Percentiles rank a stretch among this genome's conserved stretches.
phyloP scores from a whole-genome alignment of 2,888 invertebrate species.

The Protophormia terraenovae region DNA sequence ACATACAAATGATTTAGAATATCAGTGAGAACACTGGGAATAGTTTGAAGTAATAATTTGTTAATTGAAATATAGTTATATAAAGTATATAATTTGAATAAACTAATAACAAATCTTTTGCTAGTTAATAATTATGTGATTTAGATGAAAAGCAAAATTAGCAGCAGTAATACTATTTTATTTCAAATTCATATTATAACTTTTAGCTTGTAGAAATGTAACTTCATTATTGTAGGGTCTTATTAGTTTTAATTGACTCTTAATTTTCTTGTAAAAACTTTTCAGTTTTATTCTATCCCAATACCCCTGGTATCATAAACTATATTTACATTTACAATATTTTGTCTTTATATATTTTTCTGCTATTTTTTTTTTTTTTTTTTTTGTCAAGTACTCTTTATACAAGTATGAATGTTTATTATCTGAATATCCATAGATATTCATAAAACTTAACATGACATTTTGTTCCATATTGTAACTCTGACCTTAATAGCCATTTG shows the following conservation, averaged over 20 bases:
- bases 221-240: neutral
- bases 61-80: too few relatives aligned
- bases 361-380: neutral
- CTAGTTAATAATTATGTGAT: too few relatives aligned
- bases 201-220: neutral
- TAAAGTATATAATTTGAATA: too few relatives aligned
- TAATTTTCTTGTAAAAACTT: neutral
- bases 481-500: constrained; percentile 60
- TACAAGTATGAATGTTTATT: neutral
- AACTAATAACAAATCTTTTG: too few relatives aligned
- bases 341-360: neutral
- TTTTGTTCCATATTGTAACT: constrained; percentile 49
- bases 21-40: too few relatives aligned
- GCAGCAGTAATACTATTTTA: too few relatives aligned
- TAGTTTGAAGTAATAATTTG: too few relatives aligned
- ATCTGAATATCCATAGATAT: constrained; percentile 4
- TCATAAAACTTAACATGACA: constrained; percentile 32
- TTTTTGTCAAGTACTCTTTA: neutral
- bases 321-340: neutral
- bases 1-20: too few relatives aligned
- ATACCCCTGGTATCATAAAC: neutral
- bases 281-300: neutral
- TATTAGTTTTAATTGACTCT: neutral
- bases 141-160: too few relatives aligned
- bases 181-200: too few relatives aligned